Evolutionary conservation across 2,797 vertebrate genomes (phyloP), one percentile per base, ranked within the genome.

Genomic region (Psittacula derbiana): DNA sequence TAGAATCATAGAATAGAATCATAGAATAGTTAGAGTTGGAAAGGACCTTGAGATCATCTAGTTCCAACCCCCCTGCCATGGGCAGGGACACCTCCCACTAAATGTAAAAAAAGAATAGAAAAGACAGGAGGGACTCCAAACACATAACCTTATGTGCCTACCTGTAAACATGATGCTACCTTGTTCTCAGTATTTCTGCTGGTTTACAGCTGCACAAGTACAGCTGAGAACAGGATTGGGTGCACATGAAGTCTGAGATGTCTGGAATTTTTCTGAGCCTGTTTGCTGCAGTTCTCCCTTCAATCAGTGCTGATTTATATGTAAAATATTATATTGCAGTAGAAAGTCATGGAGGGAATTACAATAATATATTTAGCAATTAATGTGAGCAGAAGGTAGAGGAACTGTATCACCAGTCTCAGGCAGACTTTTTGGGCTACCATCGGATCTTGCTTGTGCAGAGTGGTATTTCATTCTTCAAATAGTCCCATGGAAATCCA

Each of bases 401-500:
- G 47, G 44, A 93, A 53, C 25, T 47, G 25, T 43, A 58, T 60
- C 44, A 21, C 60, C 49, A 65, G 21, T 88, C 46, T 91, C 61
- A 50, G 30, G 61, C 85, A 83, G 79, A 70, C 20, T 41, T 93
- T 93, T 44, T 65, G 80, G 58, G 70, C 55, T 65, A n/a, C 15
- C 46, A 69, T 69, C 53, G 84, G 82, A 84, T 84, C n/a, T 72
- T 73, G 23, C 62, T 79, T 58, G 40, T 79, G 38, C 61, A 76
- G 58, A 82, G 41, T 43, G 64, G 16, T 27, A 44, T 76, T 92
- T 92, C 4, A 3, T 69, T 90, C 69, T 82, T 40, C 88, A 84
- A 69, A 79, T 36, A 76, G 73, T 89, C 91, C 79, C 83, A 27
- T 21, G 66, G 83, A 93, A 94, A 93, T 90, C 57, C 69, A 70